Conservation (phyloP, 1,140 invertebrate genomes). For the Nasonia giraulti region DNA sequence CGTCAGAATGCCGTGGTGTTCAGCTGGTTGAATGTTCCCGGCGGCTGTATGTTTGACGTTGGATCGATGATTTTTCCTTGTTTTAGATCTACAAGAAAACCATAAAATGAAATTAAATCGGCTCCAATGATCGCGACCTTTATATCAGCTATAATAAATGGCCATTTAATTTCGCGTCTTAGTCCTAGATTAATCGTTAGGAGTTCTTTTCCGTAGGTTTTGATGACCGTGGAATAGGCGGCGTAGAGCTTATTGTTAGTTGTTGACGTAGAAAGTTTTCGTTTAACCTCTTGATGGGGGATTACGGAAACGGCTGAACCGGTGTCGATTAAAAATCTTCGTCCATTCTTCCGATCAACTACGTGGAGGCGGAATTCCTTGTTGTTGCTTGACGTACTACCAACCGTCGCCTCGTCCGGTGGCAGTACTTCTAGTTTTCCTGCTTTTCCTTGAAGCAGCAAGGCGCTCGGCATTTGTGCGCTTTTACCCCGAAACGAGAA, state of each 20-base stretch:
- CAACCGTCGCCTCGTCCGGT: neutral
- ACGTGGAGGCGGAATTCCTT: neutral
- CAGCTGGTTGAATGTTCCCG: neutral
- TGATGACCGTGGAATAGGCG: too few relatives aligned
- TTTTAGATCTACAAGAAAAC: neutral
- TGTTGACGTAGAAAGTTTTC: neutral
- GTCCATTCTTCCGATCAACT: neutral
- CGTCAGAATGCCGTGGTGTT: neutral
- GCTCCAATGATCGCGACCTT: too few relatives aligned
- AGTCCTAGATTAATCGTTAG: too few relatives aligned
- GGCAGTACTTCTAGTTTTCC: neutral
- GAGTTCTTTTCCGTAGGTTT: too few relatives aligned
- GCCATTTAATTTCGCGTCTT: too few relatives aligned
- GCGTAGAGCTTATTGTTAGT: neutral
- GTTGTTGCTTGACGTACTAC: neutral
- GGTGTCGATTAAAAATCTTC: neutral
- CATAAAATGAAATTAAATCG: too few relatives aligned
- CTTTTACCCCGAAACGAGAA: neutral
- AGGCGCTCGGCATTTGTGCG: neutral
- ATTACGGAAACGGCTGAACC: neutral
- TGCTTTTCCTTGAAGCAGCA: neutral
- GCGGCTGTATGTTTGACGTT: neutral
- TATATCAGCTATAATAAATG: too few relatives aligned
- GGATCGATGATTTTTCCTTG: neutral
- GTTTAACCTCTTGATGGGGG: neutral